Percentiles rank a stretch among this genome's conserved stretches.
Evolutionary conservation across 2,797 vertebrate species (phyloP).

Genomic region (Varecia variegata): DNA sequence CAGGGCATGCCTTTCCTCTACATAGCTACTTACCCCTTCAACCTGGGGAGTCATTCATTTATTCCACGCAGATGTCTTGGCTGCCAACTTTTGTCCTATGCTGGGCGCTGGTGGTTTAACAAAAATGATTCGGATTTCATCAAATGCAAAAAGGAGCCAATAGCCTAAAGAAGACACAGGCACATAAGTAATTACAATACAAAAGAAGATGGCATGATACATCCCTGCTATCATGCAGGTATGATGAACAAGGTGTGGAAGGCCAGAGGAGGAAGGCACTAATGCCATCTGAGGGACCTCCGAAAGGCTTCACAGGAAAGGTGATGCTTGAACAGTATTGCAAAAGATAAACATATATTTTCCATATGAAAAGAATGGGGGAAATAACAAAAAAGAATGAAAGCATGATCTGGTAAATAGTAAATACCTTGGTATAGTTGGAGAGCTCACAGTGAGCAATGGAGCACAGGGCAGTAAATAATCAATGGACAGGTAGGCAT

Average conservation of each 20-base stretch:
- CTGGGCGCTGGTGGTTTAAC: not conserved
- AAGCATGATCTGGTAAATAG: not conserved
- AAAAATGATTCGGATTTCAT: not conserved
- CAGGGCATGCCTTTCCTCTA: not conserved
- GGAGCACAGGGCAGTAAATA: not conserved
- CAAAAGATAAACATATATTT: not conserved
- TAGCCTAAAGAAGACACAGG: not conserved
- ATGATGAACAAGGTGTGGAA: not conserved
- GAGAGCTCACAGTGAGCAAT: not conserved
- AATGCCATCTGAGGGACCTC: no score
- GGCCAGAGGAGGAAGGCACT: not conserved
- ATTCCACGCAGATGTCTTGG: not conserved
- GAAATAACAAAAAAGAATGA: not conserved
- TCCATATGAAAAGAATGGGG: not conserved
- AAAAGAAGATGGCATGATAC: not conserved
- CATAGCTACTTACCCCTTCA: not conserved
- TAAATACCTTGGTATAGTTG: not conserved
- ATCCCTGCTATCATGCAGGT: not conserved
- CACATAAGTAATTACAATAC: not conserved
- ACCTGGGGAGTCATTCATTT: not conserved
- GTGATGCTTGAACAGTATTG: not conserved
- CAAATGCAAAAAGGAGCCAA: not conserved
- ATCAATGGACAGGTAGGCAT: not conserved
- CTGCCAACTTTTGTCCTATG: not conserved
- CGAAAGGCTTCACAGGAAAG: not conserved